Evolutionary conservation across 2,888 invertebrate genomes (phyloP), one percentile per base, ranked within the genome.

Genomic region (Morinoia aosen): DNA sequence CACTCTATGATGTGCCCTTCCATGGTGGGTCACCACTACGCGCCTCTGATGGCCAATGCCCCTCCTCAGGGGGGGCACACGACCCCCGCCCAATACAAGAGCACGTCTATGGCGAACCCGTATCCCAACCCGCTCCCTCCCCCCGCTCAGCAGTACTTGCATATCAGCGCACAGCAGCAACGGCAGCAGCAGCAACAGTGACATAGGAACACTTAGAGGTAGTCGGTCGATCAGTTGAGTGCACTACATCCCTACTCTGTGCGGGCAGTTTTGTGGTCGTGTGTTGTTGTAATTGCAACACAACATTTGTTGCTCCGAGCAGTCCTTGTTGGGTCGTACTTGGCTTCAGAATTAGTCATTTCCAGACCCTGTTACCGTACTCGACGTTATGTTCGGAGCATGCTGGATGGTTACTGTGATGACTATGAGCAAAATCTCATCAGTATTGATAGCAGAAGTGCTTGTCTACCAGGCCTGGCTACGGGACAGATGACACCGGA

Each of bases 131-230:
- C 93, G 25, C 57, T 93, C n/a, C 93, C 93, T 56, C 93, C 93
- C 33, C 93, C 93, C 93, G 93, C 93, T 93, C 93, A 93, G 93
- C 93, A 93, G 93, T 93, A 93, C 58, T 93, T 93, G 93, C 93
- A 93, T 93, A 93, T 93, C 93, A 93, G 57, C 25, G 57, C 93
- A 19, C 93, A 93, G 57, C 93, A 14, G 57, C 93, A 93, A 57
- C 93, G 48, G 58, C 93, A 93, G 93, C 93, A 57, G 93, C 93
- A 91, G 91, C 91, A 91, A 57, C 57, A 93, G 93, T 93, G 93
- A 56, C 93, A 93, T 93, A 93, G 48, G 90, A 90, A 90, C 25
- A 90, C 39, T 90, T 90, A 90, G 90, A 39, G 14, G 90, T 40
- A 40, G 90, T 90, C 90, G 19, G 90, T 90, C 90, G 48, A 90